A percentile compares a stretch with the other conserved stretches of the same genome.
These are phyloP conservation scores for Daktulosphaira vitifoliae DNA, from an alignment of 1,140 invertebrate species.

Conservation along the genomic window DNA sequence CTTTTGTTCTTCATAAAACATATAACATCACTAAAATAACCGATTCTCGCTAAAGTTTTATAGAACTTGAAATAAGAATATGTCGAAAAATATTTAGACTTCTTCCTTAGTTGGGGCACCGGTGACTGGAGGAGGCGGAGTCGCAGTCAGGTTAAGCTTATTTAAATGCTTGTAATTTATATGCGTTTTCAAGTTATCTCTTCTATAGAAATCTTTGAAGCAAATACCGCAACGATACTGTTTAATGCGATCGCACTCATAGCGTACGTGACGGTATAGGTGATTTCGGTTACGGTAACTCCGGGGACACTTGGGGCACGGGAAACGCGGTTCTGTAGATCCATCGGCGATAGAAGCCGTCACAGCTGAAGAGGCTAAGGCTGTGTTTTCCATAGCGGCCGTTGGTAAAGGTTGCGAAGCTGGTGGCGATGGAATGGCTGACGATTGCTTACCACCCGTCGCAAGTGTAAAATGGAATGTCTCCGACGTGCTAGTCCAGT, in stretches of 20 bases:
- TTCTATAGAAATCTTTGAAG: conserved; percentile 50
- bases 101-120: conserved; percentile 19
- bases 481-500: conserved; percentile 38
- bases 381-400: too few relatives aligned
- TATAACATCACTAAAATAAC: too few relatives aligned
- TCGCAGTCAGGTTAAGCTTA: conserved; percentile 19
- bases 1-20: too few relatives aligned
- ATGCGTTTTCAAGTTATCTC: conserved; percentile 37
- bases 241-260: conserved; percentile 54
- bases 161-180: conserved; percentile 36
- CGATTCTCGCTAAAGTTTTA: too few relatives aligned
- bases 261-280: conserved; percentile 47
- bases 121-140: conserved; percentile 3
- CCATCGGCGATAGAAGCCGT: too few relatives aligned
- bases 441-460: not conserved
- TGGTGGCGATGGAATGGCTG: not conserved
- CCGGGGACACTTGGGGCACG: conserved; percentile 35
- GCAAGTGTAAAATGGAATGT: conserved; percentile 23
- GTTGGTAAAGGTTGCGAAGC: too few relatives aligned
- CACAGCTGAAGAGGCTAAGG: too few relatives aligned
- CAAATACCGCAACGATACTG: conserved; percentile 47
- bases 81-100: too few relatives aligned
- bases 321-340: conserved; percentile 30
- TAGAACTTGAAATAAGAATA: too few relatives aligned
- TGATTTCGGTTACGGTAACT: conserved; percentile 38